These are phyloP conservation scores for Parnassius smintheus DNA, from an alignment of 2,888 invertebrate species.

Conservation along the genomic window DNA sequence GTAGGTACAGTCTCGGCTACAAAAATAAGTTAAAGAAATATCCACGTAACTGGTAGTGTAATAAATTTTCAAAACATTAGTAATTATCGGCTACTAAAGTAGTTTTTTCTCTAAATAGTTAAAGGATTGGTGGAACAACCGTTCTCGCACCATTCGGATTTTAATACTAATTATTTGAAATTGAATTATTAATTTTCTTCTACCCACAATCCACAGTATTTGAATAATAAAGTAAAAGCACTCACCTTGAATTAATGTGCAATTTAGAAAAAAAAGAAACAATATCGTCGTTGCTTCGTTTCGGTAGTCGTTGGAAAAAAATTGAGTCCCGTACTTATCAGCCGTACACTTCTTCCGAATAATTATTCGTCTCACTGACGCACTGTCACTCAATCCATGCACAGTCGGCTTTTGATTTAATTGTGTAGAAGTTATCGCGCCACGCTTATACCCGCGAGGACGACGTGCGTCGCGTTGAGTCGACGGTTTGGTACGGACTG, in stretches of 20 bases:
- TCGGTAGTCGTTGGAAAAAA: conserved; percentile 46
- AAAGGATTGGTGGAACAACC: too few species aligned
- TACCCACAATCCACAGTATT: neutral
- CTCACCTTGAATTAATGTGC: conserved; percentile 52
- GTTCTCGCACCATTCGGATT: neutral
- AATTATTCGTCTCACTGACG: conserved; percentile 56
- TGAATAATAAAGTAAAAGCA: conserved; percentile 6
- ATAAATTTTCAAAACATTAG: neutral
- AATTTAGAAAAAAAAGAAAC: conserved; percentile 36
- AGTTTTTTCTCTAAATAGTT: neutral
- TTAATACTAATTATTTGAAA: neutral
- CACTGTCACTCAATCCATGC: conserved; percentile 68
- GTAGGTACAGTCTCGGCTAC: too few species aligned
- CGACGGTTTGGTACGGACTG: conserved; percentile 69
- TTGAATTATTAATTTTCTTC: neutral
- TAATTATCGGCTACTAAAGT: neutral
- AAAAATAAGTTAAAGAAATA: too few species aligned
- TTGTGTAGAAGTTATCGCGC: conserved; percentile 52
- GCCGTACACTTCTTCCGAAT: conserved; percentile 49
- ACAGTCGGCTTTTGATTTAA: conserved; percentile 55
- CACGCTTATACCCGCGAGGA: conserved; percentile 47
- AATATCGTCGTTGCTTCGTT: conserved; percentile 44
- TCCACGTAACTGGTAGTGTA: neutral
- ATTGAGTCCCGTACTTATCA: conserved; percentile 50
- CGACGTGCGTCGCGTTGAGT: conserved; percentile 52